These are phyloP conservation scores for Dolichomitus sp. DNA, from an alignment of 2,888 invertebrate genomes.

Conservation along the genomic window DNA sequence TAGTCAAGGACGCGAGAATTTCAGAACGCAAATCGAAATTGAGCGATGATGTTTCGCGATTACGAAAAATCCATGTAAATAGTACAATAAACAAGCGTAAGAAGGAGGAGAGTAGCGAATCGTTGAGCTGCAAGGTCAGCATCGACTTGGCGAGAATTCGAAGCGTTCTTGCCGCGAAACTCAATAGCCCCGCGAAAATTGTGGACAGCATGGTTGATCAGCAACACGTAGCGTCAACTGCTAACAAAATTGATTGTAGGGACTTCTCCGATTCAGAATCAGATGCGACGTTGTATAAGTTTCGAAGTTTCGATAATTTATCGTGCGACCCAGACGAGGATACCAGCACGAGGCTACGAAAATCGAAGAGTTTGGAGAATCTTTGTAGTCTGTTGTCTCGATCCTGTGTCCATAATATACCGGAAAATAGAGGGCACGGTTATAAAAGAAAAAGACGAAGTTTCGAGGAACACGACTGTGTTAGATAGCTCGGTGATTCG, in stretches of 20 bases:
- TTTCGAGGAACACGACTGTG: conserved; percentile 64
- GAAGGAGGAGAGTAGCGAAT: neutral
- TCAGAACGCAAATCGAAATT: neutral
- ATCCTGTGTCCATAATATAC: neutral
- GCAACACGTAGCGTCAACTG: neutral
- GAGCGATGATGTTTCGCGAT: conserved; percentile 20
- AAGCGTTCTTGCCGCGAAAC: conserved; percentile 72
- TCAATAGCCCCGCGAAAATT: conserved; percentile 63
- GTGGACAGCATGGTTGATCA: neutral
- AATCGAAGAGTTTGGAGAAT: conserved; percentile 55
- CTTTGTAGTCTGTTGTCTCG: conserved; percentile 10
- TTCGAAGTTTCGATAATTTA: conserved; percentile 56
- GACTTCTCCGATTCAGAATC: neutral
- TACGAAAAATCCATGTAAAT: conserved; percentile 23
- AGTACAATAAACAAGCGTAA: neutral
- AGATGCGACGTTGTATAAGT: conserved; percentile 6
- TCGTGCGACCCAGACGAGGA: neutral
- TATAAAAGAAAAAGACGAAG: conserved; percentile 37
- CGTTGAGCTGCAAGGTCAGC: conserved; percentile 76
- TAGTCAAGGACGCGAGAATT: conserved; percentile 26
- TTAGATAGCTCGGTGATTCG: conserved; percentile 59
- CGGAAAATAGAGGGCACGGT: conserved; percentile 27
- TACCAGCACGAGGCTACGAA: neutral
- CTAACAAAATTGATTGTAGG: neutral
- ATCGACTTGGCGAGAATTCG: conserved; percentile 80